Evolutionary conservation across 2,113 vertebrate genomes (phyloP), one percentile per base, ranked within the genome.

Genomic region (Orcinus orca): DNA sequence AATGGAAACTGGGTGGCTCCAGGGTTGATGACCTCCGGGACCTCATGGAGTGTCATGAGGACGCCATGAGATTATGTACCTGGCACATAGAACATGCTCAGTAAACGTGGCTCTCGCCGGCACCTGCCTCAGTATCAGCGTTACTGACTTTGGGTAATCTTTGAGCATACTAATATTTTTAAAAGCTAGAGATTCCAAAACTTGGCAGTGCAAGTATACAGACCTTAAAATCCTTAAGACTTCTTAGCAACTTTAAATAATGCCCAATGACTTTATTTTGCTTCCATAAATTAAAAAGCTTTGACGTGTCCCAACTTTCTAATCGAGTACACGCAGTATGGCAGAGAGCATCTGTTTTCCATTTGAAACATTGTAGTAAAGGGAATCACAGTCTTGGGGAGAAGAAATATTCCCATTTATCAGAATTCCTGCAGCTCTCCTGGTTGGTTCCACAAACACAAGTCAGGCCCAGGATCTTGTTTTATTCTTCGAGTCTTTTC

Each of bases 141-240:
- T 25, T 2, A 71, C 3, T 94, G 44, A 92, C 31, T n/a, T 58
- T 53, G 1, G 63, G 25, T 23, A 63, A 25, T 47, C 21, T 29
- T 68, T 62, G 38, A 79, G 26, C 18, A 50, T 33, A 14, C 0
- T 85, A 18, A 58, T 63, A 29, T 47, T 83, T 86, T 70, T 9
- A 33, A 83, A 90, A 71, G n/a, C 36, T 67, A 77, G 62, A 93
- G 63, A 80, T 73, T 68, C 95, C 38, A 81, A 82, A 94, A 47
- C 9, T 81, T 55, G 65, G 50, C 31, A 82, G 31, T 76, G 55
- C 33, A 25, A 60, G 25, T 12, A 95, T 1, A 6, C 3, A 80
- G 58, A 50, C 5, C 14, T 41, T 60, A 62, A 2, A 8, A 26
- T 36, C 38, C 68, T 67, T n/a, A 62, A 77, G 67, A 21, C 3